These are phyloP conservation scores for Myotis findleyi DNA, from an alignment of 2,797 vertebrate genomes.

Conservation along the genomic window DNA sequence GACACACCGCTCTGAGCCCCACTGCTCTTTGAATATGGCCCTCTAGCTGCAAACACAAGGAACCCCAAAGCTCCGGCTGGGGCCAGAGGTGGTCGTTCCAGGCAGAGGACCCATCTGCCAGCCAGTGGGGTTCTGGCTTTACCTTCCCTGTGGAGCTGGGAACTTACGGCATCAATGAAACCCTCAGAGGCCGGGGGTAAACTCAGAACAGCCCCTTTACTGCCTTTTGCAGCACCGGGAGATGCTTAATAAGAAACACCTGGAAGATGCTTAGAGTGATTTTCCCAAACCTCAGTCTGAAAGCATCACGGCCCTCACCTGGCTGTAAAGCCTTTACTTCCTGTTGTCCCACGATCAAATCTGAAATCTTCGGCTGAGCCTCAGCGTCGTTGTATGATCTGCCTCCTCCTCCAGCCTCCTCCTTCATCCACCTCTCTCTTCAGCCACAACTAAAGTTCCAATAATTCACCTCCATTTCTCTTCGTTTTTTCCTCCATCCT, in stretches of 20 bases:
- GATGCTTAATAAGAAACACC: background rate
- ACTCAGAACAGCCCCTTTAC: background rate
- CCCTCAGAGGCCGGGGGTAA: background rate
- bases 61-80: background rate
- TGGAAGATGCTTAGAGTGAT: background rate
- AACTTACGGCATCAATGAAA: background rate
- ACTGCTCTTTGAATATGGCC: conserved; percentile 18
- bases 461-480: background rate
- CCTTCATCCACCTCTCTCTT: background rate
- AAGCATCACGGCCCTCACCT: background rate
- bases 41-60: background rate
- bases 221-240: background rate
- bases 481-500: background rate
- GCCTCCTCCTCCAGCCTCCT: background rate
- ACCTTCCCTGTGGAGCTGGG: background rate
- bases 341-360: background rate
- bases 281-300: background rate
- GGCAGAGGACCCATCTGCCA: conserved; percentile 3
- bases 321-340: background rate
- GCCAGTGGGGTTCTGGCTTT: background rate
- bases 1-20: background rate
- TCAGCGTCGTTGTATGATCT: no score
- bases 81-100: background rate
- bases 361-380: background rate
- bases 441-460: background rate